Evolutionary conservation across 2,113 vertebrate genomes (phyloP).

Genomic region (Rhinichthys klamathensis): DNA sequence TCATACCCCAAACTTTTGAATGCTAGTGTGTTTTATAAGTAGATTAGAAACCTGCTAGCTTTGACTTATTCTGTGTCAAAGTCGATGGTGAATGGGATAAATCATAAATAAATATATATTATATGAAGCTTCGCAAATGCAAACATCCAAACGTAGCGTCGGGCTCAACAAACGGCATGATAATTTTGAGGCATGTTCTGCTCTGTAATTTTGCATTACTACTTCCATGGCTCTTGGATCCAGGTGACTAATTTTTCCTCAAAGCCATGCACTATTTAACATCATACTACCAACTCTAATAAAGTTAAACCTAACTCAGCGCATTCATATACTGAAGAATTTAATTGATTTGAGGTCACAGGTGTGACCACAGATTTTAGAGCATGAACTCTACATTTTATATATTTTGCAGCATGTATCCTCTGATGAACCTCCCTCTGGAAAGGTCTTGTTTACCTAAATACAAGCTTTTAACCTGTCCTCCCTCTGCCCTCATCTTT

Average conservation of each 20-base stretch:
- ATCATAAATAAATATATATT: background rate
- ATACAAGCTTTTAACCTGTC: constrained; percentile 37
- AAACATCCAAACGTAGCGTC: background rate
- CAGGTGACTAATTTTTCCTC: background rate
- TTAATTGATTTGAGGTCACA: background rate
- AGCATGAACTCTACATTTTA: background rate
- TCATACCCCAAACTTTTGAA: too few species aligned
- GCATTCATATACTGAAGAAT: background rate
- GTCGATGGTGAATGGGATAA: background rate
- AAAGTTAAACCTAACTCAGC: background rate
- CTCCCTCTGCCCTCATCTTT: constrained; percentile 20
- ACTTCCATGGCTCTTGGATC: background rate
- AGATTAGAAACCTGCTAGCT: too few species aligned
- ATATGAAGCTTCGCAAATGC: background rate
- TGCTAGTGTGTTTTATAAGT: too few species aligned
- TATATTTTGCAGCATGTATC: background rate
- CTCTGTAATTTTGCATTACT: background rate
- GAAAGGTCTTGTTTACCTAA: constrained; percentile 30
- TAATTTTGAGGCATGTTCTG: background rate
- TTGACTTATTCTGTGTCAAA: too few species aligned
- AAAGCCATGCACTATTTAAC: background rate
- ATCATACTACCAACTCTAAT: background rate
- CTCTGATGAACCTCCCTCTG: background rate
- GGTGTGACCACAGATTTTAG: background rate
- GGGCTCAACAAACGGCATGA: background rate